phyloP scores from a whole-genome alignment of 2,113 vertebrate species.

The Boleophthalmus pectinirostris region DNA sequence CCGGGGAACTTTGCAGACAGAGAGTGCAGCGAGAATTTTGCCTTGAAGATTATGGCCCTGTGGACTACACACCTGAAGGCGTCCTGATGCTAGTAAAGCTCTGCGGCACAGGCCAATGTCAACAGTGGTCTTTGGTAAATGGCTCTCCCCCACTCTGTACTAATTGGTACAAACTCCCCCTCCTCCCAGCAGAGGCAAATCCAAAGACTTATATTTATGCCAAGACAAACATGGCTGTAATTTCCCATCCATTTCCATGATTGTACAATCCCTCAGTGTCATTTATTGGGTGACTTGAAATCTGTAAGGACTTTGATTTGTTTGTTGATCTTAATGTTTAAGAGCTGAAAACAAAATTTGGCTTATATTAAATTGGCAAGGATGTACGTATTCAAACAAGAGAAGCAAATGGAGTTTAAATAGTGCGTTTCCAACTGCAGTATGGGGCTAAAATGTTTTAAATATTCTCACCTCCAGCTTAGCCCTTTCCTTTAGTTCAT shows the following conservation, averaged over 20 bases:
- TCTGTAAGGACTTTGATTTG: constrained; percentile 1
- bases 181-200: constrained; percentile 48
- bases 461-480: constrained; percentile 65
- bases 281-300: constrained; percentile 26
- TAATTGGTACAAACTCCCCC: constrained; percentile 72
- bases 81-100: constrained; percentile 58
- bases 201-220: constrained; percentile 75
- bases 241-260: constrained; percentile 46
- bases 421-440: neutral
- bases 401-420: neutral
- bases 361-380: neutral
- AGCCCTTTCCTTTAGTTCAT: constrained; percentile 50
- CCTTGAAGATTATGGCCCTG: constrained; percentile 43
- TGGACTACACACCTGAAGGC: constrained; percentile 58
- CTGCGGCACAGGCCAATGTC: constrained; percentile 63
- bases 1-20: constrained; percentile 27
- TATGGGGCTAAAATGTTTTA: neutral
- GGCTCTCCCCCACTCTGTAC: constrained; percentile 54
- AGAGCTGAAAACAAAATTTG: neutral
- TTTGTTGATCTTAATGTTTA: neutral
- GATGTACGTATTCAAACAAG: neutral
- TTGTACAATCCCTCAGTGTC: constrained; percentile 36
- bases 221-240: constrained; percentile 85
- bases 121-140: constrained; percentile 66
- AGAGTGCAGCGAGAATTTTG: constrained; percentile 21